Percentiles rank a stretch among this genome's conserved stretches.
These are phyloP conservation scores for Netelia melanura DNA, from an alignment of 2,888 invertebrate species.

Conservation along the genomic window DNA sequence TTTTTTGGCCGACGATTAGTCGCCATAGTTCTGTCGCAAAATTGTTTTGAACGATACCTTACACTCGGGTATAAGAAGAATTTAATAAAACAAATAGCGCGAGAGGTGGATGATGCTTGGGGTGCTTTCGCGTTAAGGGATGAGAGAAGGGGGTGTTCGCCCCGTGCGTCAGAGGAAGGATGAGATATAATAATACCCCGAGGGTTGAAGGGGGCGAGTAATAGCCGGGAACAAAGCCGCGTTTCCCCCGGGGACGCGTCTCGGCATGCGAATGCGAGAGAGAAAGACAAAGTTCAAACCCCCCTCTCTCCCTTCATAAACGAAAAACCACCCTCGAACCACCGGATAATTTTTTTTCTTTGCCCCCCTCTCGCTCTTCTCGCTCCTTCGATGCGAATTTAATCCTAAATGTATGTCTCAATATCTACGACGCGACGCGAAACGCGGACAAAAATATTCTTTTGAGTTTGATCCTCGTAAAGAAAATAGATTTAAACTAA, in stretches of 20 bases:
- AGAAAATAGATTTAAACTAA: not conserved
- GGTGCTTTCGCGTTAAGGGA: slow-evolving; percentile 54
- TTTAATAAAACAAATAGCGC: slow-evolving; percentile 84
- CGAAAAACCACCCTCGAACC: slow-evolving; percentile 57
- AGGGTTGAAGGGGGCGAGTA: slow-evolving; percentile 83
- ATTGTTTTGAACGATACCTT: too few relatives aligned
- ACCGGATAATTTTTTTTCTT: slow-evolving; percentile 54
- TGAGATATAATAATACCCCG: slow-evolving; percentile 84
- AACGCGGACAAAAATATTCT: slow-evolving; percentile 3
- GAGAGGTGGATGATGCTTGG: slow-evolving; percentile 55
- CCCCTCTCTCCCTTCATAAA: slow-evolving; percentile 39
- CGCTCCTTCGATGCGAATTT: slow-evolving; percentile 78
- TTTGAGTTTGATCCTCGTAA: not conserved
- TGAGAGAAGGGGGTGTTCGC: slow-evolving; percentile 63
- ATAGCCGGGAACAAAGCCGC: slow-evolving; percentile 84
- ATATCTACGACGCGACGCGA: slow-evolving; percentile 73
- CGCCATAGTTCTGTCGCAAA: too few relatives aligned
- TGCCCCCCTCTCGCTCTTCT: slow-evolving; percentile 61
- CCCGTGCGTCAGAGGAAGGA: slow-evolving; percentile 76
- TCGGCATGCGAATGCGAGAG: slow-evolving; percentile 52
- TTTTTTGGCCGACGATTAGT: too few relatives aligned
- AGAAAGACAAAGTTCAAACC: slow-evolving; percentile 28
- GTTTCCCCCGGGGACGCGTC: slow-evolving; percentile 66
- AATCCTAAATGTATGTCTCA: slow-evolving; percentile 81
- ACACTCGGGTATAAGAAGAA: slow-evolving; percentile 76